Conservation (phyloP, 2,113 vertebrate species). For the Podocnemis expansa region DNA sequence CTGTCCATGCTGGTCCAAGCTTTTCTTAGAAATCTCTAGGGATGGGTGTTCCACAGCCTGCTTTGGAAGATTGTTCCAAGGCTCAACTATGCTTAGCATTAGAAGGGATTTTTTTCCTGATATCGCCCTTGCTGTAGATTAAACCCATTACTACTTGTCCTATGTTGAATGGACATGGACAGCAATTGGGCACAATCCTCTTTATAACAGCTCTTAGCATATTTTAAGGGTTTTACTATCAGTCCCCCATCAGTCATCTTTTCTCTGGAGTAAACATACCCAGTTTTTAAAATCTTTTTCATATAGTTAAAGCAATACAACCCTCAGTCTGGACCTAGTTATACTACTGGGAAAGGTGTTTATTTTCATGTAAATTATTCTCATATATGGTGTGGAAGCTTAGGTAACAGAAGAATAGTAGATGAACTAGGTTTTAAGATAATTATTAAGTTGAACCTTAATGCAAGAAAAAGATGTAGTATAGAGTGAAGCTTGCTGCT, state of each 20-base stretch:
- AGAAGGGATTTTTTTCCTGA: neutral
- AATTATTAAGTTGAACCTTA: neutral
- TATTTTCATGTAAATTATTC: neutral
- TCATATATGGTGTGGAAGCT: neutral
- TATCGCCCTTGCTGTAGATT: neutral
- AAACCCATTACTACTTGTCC: neutral
- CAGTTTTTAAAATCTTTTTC: neutral
- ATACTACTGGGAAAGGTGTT: neutral
- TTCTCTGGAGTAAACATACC: neutral
- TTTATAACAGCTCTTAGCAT: neutral
- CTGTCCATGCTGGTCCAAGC: neutral
- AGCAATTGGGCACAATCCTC: neutral
- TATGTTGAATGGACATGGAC: neutral
- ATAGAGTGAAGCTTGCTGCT: neutral
- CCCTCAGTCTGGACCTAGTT: neutral
- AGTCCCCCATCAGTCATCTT: neutral
- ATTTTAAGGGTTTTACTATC: neutral
- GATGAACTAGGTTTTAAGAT: neutral
- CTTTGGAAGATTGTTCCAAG: neutral
- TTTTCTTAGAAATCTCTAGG: neutral
- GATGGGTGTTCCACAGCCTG: neutral
- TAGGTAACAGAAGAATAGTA: neutral
- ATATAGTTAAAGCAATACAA: neutral
- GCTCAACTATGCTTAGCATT: neutral
- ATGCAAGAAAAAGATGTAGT: neutral